Evolutionary conservation across 1,140 invertebrate genomes (phyloP).

Genomic region (Penaeus vannamei): DNA sequence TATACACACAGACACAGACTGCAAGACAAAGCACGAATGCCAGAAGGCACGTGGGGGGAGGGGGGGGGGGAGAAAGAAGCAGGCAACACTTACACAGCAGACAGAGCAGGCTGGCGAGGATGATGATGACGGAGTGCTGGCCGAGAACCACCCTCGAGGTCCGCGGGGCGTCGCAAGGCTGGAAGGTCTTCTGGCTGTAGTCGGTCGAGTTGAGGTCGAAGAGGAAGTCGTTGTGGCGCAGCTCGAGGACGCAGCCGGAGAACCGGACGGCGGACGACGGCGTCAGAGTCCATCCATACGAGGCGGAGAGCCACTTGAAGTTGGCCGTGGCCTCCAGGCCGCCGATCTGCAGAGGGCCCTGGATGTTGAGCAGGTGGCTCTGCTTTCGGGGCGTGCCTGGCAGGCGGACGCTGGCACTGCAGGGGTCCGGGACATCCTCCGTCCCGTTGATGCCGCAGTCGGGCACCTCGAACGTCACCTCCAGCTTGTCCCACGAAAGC

Average conservation of each 20-base stretch:
- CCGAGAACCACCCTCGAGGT: slow-evolving; percentile 50
- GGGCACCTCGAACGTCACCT: too few relatives aligned
- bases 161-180: slow-evolving; percentile 50
- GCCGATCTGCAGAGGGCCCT: slow-evolving; percentile 93
- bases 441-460: too few relatives aligned
- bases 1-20: too few relatives aligned
- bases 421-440: too few relatives aligned
- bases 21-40: too few relatives aligned
- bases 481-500: too few relatives aligned
- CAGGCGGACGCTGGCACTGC: not conserved
- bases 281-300: slow-evolving; percentile 89
- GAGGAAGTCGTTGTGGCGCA: slow-evolving; percentile 71
- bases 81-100: slow-evolving; percentile 60
- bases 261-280: slow-evolving; percentile 87
- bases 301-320: slow-evolving; percentile 77
- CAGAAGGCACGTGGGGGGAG: too few relatives aligned
- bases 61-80: too few relatives aligned
- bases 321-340: slow-evolving; percentile 86
- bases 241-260: slow-evolving; percentile 93
- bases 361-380: slow-evolving; percentile 83
- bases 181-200: slow-evolving; percentile 53
- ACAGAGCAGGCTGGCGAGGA: slow-evolving; percentile 61
- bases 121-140: slow-evolving; percentile 64
- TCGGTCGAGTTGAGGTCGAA: slow-evolving; percentile 66
- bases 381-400: not conserved